phyloP scores from a whole-genome alignment of 2,888 invertebrate species.

The Ethmia dodecea region DNA sequence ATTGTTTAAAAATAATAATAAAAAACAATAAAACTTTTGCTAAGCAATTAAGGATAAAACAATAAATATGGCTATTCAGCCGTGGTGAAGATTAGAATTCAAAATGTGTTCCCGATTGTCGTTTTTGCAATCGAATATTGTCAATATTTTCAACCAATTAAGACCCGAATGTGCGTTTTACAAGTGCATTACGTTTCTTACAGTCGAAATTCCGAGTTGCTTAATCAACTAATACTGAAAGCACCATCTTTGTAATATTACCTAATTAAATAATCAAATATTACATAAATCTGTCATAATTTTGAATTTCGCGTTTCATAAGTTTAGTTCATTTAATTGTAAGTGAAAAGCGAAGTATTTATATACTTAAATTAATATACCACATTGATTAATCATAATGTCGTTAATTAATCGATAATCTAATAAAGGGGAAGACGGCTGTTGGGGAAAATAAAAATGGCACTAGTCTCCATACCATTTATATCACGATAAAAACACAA shows the following conservation, averaged over 20 bases:
- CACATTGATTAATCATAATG: no score
- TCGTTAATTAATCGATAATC: no score
- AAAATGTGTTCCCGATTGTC: not conserved
- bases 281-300: conserved; percentile 40
- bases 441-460: no score
- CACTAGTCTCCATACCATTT: no score
- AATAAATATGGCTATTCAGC: conserved; percentile 42
- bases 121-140: not conserved
- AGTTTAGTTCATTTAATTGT: conserved; percentile 5
- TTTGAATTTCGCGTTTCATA: conserved; percentile 32
- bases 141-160: not conserved
- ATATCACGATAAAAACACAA: no score
- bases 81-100: conserved; percentile 13
- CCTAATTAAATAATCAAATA: conserved; percentile 47
- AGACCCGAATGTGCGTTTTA: conserved; percentile 47
- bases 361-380: no score
- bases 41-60: conserved; percentile 59
- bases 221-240: conserved; percentile 73
- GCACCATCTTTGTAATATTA: conserved; percentile 64
- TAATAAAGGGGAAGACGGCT: no score
- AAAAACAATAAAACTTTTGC: conserved; percentile 54
- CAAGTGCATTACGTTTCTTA: conserved; percentile 26
- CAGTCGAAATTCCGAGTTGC: conserved; percentile 49
- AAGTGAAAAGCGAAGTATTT: no score
- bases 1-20: conserved; percentile 37